Conservation (phyloP, 37 sponge, comb jelly and placozoan species). For the Cliona cf. orientalis region DNA sequence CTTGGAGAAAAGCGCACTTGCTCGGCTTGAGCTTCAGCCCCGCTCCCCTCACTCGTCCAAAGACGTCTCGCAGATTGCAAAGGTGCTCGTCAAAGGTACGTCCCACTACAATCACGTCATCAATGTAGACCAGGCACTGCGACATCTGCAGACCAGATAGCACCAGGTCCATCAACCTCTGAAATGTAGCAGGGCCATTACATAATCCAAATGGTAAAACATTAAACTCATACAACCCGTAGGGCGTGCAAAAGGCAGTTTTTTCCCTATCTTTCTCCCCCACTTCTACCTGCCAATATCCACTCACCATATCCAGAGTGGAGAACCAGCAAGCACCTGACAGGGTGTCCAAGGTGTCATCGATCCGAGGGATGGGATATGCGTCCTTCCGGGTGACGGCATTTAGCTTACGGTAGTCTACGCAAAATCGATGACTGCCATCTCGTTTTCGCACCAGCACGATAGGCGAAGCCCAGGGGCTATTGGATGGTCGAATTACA, state of each 20-base stretch:
- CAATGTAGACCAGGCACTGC: constrained; percentile 40
- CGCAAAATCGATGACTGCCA: constrained; percentile 15
- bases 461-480: constrained; percentile 27
- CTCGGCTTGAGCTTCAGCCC: constrained; percentile 53
- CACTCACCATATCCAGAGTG: constrained; percentile 29
- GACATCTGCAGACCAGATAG: constrained; percentile 13
- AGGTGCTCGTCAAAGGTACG: constrained; percentile 37
- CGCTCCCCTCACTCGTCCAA: constrained; percentile 6
- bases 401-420: constrained; percentile 38
- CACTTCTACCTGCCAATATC: not conserved
- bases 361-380: constrained; percentile 37
- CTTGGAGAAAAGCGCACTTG: constrained; percentile 30
- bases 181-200: too few species aligned
- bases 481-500: constrained; percentile 8
- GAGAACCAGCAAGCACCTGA: constrained; percentile 23
- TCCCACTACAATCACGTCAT: constrained; percentile 44
- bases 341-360: constrained; percentile 19
- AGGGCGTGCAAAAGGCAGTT: constrained; percentile 32
- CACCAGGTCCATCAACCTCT: constrained; percentile 44
- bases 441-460: constrained; percentile 17
- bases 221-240: too few species aligned
- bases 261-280: constrained; percentile 31
- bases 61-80: constrained; percentile 9
- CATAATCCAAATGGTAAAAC: too few species aligned
- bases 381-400: constrained; percentile 20